These are phyloP conservation scores for Sycophaga agraensis DNA, from an alignment of 1,140 invertebrate genomes.

Conservation along the genomic window DNA sequence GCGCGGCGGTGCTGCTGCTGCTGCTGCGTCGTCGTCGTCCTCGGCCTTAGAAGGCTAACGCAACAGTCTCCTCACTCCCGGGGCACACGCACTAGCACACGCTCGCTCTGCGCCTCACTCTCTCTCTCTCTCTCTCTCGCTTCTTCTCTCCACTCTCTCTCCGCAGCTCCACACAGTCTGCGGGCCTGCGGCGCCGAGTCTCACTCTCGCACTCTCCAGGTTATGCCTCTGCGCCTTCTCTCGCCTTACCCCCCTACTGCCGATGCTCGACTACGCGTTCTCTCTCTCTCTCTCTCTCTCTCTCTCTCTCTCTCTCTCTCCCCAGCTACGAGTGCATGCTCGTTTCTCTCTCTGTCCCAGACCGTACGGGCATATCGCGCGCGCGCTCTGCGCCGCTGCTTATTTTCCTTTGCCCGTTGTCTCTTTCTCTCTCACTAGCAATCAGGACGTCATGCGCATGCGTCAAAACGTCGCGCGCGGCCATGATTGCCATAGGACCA, in stretches of 20 bases:
- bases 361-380: too few relatives aligned
- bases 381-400: not conserved
- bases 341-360: too few relatives aligned
- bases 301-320: not conserved
- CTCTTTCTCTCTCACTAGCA: not conserved
- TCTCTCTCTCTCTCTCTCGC: not conserved
- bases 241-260: conserved; percentile 13
- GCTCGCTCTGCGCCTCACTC: too few relatives aligned
- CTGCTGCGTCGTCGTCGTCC: not conserved
- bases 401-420: too few relatives aligned
- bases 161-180: conserved; percentile 11
- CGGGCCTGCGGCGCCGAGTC: not conserved
- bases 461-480: not conserved
- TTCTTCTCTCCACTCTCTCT: not conserved
- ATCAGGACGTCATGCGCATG: too few relatives aligned
- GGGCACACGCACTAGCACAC: not conserved
- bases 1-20: too few relatives aligned
- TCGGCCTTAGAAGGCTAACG: not conserved
- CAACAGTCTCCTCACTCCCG: conserved; percentile 6
- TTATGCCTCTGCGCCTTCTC: not conserved
- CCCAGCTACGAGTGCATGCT: too few relatives aligned
- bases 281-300: not conserved
- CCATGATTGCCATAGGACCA: not conserved
- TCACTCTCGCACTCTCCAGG: not conserved
- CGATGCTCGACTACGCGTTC: not conserved